phyloP scores from a whole-genome alignment of 1,140 invertebrate species.

The Steinernema khuongi region DNA sequence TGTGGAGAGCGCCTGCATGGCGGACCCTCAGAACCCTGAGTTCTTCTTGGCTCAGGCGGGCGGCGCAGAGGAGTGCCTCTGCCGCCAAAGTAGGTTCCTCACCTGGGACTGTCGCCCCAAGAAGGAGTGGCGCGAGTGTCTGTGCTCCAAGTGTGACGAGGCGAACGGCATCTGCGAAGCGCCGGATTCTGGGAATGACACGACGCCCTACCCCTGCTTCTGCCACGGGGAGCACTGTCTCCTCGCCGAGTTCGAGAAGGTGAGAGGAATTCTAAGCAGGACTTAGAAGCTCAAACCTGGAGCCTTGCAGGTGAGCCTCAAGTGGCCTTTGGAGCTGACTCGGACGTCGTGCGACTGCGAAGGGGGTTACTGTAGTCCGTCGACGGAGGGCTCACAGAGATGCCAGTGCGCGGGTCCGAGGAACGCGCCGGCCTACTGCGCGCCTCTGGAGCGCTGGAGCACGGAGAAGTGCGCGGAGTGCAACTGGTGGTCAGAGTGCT shows the following conservation, averaged over 20 bases:
- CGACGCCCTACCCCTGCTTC: neutral
- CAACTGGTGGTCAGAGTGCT: conserved; percentile 32
- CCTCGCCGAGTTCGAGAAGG: neutral
- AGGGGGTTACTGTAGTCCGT: neutral
- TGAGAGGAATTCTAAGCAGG: neutral
- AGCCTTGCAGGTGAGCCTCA: neutral
- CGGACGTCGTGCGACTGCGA: neutral
- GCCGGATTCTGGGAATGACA: neutral
- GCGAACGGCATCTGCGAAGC: neutral
- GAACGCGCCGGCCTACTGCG: conserved; percentile 6
- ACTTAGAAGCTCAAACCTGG: neutral
- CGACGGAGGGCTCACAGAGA: neutral
- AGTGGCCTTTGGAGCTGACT: neutral
- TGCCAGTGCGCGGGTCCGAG: conserved; percentile 3
- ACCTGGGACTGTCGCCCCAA: neutral
- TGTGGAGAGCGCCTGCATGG: neutral
- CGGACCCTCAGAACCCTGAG: neutral
- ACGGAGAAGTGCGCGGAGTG: conserved; percentile 16
- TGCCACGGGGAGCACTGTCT: neutral
- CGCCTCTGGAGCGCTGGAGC: neutral
- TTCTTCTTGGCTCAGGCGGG: neutral
- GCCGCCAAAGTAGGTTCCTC: neutral
- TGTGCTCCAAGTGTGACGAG: neutral
- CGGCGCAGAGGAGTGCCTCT: neutral
- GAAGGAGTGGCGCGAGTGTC: neutral